These are phyloP conservation scores for Oscheius sp. DNA, from an alignment of 2,888 invertebrate species.

Conservation along the genomic window DNA sequence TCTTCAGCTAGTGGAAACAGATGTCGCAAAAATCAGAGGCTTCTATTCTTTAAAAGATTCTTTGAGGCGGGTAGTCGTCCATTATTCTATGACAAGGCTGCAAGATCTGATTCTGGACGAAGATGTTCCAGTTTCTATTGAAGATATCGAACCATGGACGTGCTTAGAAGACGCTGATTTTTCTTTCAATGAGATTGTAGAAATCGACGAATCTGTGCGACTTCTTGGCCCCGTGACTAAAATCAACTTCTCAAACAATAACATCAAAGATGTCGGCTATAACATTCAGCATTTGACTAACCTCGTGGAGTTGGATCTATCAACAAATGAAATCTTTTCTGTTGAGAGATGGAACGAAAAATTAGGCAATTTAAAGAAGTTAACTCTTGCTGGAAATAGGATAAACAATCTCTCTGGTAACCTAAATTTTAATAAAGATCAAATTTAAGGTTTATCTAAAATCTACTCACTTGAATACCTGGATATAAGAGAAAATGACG, in stretches of 20 bases:
- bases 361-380: slow-evolving; percentile 86
- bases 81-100: slow-evolving; percentile 76
- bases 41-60: slow-evolving; percentile 75
- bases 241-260: slow-evolving; percentile 78
- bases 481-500: slow-evolving; percentile 85
- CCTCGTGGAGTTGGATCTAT: slow-evolving; percentile 81
- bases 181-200: slow-evolving; percentile 81
- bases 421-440: slow-evolving; percentile 21
- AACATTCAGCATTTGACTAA: slow-evolving; percentile 83
- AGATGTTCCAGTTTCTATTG: slow-evolving; percentile 71
- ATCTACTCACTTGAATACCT: slow-evolving; percentile 85
- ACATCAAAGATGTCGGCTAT: slow-evolving; percentile 77
- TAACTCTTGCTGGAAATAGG: slow-evolving; percentile 86
- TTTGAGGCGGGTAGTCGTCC: slow-evolving; percentile 77
- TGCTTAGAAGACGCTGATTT: slow-evolving; percentile 79
- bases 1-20: slow-evolving; percentile 70
- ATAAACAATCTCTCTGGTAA: slow-evolving; percentile 73
- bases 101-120: slow-evolving; percentile 84
- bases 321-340: slow-evolving; percentile 79
- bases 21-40: slow-evolving; percentile 67
- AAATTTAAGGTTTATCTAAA: slow-evolving; percentile 76
- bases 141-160: slow-evolving; percentile 53
- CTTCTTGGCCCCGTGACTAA: slow-evolving; percentile 74
- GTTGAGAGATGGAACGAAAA: slow-evolving; percentile 81
- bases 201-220: slow-evolving; percentile 82